Base-by-base conservation (phyloP, 2,797 vertebrate genomes). In the Betta splendens region DNA sequence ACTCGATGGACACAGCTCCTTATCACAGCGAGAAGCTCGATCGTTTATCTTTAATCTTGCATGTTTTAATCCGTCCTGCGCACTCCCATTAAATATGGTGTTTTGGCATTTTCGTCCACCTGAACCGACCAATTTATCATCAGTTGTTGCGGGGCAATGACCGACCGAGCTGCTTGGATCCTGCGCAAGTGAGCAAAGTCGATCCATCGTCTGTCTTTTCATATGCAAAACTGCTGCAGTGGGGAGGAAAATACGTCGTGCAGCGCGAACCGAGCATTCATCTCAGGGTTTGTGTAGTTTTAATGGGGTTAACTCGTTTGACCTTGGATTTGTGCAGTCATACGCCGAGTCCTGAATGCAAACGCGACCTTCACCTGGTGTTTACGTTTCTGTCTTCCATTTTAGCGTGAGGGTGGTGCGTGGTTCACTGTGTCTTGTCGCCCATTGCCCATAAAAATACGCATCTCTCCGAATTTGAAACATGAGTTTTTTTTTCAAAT, bases 371-470 rank as follows among this genome's bases (percentile, higher is more conserved):
- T 87, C 82, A 81, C 77, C 77, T 54, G 67, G 72, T 86, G 85
- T 89, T 87, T 85, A 85, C 74, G 58, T 84, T 73, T 25, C 49
- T 25, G 79, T 57, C 79, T 75, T 83, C 88, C 85, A 82, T 89
- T 83, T 89, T 84, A 68, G 60, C 47, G 43, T 16, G 35, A 51
- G 51, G 57, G 59, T 40, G 71, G 59, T 35, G 72, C 55, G 35
- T 69, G 71, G 42, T 43, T 72, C 60, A 42, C 49, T 36, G 23
- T 17, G 49, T 58, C 44, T 57, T 25, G 69, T 69, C 71, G 56
- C 68, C 76, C 82, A 78, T 79, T 76, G 78, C 69, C 18, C 25
- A 61, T 64, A 25, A 72, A n/a, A 77, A 79, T 46, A 63, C 57
- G 18, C 3, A 62, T 60, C 66, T 47, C 17, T 57, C n/a, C 46